Conservation (phyloP, 1,140 invertebrate species). For the Orius insidiosus region DNA sequence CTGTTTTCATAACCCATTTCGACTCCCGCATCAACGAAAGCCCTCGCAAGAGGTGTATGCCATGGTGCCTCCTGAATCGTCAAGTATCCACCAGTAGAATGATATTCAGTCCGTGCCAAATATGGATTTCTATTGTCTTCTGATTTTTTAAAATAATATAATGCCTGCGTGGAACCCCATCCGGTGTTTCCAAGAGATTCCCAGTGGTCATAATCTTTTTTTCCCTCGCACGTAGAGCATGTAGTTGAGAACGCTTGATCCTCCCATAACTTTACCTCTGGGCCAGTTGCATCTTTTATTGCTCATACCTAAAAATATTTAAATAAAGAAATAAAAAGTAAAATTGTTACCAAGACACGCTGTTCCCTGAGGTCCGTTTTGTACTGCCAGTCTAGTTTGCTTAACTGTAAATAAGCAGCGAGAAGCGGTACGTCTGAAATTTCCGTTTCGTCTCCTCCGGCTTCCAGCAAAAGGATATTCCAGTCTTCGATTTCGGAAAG, state of each 20-base stretch:
- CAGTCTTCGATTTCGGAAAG: slow-evolving; percentile 60
- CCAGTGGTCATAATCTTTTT: slow-evolving; percentile 87
- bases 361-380: slow-evolving; percentile 69
- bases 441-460: slow-evolving; percentile 78
- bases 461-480: slow-evolving; percentile 74
- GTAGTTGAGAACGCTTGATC: slow-evolving; percentile 80
- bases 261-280: slow-evolving; percentile 59
- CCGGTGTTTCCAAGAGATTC: slow-evolving; percentile 73
- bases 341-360: slow-evolving; percentile 50
- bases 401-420: slow-evolving; percentile 71
- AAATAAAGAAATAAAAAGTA: slow-evolving; percentile 3
- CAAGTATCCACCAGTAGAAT: slow-evolving; percentile 58
- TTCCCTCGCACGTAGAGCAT: slow-evolving; percentile 95
- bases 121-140: slow-evolving; percentile 80
- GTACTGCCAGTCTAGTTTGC: slow-evolving; percentile 81
- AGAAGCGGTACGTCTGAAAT: slow-evolving; percentile 74
- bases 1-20: slow-evolving; percentile 84
- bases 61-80: slow-evolving; percentile 74
- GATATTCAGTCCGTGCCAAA: slow-evolving; percentile 54
- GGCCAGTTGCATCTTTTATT: slow-evolving; percentile 73
- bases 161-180: slow-evolving; percentile 73
- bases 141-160: slow-evolving; percentile 85
- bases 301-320: slow-evolving; percentile 46
- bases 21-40: slow-evolving; percentile 73
- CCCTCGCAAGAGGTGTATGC: slow-evolving; percentile 61